Conservation (phyloP, 1,140 invertebrate genomes). For the Camponotus floridanus region DNA sequence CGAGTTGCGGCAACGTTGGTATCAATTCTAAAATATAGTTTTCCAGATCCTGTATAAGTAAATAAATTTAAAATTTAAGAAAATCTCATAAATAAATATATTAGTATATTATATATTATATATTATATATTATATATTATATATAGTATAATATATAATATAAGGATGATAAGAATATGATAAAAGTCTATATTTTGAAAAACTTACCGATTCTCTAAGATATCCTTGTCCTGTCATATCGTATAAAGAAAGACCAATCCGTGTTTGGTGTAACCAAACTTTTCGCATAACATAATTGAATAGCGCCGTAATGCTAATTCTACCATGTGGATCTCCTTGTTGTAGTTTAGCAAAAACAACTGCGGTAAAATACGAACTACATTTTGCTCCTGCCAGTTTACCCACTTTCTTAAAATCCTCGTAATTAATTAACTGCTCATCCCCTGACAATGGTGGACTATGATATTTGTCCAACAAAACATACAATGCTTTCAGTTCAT, state of each 20-base stretch:
- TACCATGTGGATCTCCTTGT: slow-evolving; percentile 93
- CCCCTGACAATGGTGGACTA: slow-evolving; percentile 89
- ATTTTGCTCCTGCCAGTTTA: slow-evolving; percentile 88
- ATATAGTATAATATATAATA: too few relatives aligned
- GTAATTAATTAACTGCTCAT: slow-evolving; percentile 95
- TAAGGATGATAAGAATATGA: too few relatives aligned
- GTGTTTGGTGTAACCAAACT: slow-evolving; percentile 97
- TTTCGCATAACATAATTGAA: slow-evolving; percentile 98
- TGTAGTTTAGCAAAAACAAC: slow-evolving; percentile 95
- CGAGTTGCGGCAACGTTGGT: slow-evolving; percentile 95
- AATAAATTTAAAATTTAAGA: slow-evolving; percentile 27
- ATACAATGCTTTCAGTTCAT: slow-evolving; percentile 95
- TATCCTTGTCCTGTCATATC: slow-evolving; percentile 97
- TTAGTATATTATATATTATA: slow-evolving; percentile 20
- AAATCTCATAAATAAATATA: slow-evolving; percentile 47
- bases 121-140: slow-evolving; percentile 41
- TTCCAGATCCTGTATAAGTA: slow-evolving; percentile 93
- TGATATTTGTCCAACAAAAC: slow-evolving; percentile 93
- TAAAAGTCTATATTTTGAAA: background rate
- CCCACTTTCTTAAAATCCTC: slow-evolving; percentile 93
- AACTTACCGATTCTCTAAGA: slow-evolving; percentile 93
- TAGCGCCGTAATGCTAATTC: slow-evolving; percentile 93
- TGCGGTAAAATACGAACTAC: slow-evolving; percentile 93
- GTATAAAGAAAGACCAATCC: slow-evolving; percentile 96
- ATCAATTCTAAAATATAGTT: slow-evolving; percentile 98